phyloP scores from a whole-genome alignment of 1,140 invertebrate genomes.

The Drosophila suzukii region DNA sequence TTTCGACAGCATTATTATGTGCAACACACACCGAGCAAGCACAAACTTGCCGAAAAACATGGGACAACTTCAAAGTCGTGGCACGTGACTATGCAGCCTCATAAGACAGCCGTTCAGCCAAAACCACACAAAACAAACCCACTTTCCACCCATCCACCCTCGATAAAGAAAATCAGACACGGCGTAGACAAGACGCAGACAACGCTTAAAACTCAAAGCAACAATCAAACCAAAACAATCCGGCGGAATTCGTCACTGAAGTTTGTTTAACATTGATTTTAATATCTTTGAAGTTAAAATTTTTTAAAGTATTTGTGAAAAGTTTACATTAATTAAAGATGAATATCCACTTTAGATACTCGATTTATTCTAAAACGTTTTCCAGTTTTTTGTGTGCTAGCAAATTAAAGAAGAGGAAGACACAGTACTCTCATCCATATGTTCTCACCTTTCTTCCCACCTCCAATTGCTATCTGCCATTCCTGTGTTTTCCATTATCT shows the following conservation, averaged over 20 bases:
- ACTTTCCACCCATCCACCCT: neutral
- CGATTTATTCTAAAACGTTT: neutral
- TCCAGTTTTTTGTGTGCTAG: too few species aligned
- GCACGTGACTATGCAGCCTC: slow-evolving; percentile 61
- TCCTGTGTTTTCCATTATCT: slow-evolving; percentile 36
- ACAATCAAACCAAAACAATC: slow-evolving; percentile 4
- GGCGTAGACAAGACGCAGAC: slow-evolving; percentile 56
- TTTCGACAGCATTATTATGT: slow-evolving; percentile 31
- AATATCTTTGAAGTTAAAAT: too few species aligned
- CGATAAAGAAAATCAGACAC: slow-evolving; percentile 20
- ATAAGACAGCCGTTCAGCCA: slow-evolving; percentile 25
- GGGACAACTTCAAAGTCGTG: slow-evolving; percentile 47
- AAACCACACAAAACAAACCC: neutral
- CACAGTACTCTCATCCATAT: neutral
- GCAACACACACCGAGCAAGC: slow-evolving; percentile 27
- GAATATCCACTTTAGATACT: too few species aligned
- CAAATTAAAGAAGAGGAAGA: neutral
- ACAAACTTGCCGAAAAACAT: slow-evolving; percentile 27
- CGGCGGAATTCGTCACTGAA: slow-evolving; percentile 29
- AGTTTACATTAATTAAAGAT: too few species aligned
- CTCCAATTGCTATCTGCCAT: slow-evolving; percentile 6
- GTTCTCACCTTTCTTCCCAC: neutral
- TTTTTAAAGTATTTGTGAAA: too few species aligned
- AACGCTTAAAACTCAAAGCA: slow-evolving; percentile 44
- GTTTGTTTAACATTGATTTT: slow-evolving; percentile 42